These are phyloP conservation scores for Dicentrarchus labrax DNA, from an alignment of 2,113 vertebrate genomes.

Conservation along the genomic window DNA sequence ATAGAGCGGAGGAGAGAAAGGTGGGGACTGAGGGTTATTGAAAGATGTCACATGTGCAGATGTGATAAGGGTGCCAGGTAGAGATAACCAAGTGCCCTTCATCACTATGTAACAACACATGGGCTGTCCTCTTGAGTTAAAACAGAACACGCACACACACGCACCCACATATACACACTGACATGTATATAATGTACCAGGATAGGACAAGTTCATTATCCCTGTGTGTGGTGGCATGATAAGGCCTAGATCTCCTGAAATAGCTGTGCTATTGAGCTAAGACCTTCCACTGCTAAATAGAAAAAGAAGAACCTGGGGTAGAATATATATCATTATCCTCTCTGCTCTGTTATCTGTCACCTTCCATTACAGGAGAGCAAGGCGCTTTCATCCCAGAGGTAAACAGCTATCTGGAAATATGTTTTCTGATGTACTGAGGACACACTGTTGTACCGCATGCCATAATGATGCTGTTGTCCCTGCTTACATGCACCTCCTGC, in stretches of 20 bases:
- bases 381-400: constrained; percentile 37
- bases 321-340: constrained; percentile 61
- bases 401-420: constrained; percentile 62
- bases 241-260: constrained; percentile 72
- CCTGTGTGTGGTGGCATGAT: constrained; percentile 66
- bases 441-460: constrained; percentile 17
- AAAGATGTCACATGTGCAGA: constrained; percentile 79
- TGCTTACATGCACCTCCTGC: constrained; percentile 35
- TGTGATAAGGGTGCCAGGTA: constrained; percentile 75
- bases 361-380: constrained; percentile 62
- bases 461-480: constrained; percentile 45
- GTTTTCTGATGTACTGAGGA: constrained; percentile 46
- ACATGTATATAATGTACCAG: constrained; percentile 61
- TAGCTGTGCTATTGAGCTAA: constrained; percentile 65
- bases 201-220: constrained; percentile 75
- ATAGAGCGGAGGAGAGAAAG: constrained; percentile 46
- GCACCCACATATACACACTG: constrained; percentile 41
- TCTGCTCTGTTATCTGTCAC: constrained; percentile 62
- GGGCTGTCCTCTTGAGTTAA: constrained; percentile 64
- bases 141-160: constrained; percentile 52
- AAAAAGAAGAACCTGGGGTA: constrained; percentile 27
- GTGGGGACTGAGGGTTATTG: constrained; percentile 68
- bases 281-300: constrained; percentile 45
- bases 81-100: constrained; percentile 76
- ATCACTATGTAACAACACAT: constrained; percentile 69